A percentile compares a stretch with the other conserved stretches of the same genome.
Conservation (phyloP, 2,888 invertebrate genomes). For the Ernsta delagoae region DNA sequence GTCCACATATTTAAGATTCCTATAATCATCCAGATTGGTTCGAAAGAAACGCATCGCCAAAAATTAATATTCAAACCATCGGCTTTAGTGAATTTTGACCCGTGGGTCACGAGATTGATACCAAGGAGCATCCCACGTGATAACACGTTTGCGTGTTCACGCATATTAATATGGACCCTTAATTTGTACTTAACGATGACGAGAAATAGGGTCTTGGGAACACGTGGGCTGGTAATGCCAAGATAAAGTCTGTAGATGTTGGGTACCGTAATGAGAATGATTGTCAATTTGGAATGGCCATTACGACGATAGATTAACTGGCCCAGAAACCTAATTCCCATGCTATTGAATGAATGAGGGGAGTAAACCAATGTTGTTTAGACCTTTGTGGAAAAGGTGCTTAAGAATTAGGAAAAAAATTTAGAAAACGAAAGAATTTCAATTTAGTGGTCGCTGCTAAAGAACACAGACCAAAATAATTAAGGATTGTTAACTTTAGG, state of each 20-base stretch:
- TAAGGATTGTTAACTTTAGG: too few species aligned
- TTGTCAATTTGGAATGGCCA: conserved; percentile 2
- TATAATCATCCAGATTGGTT: conserved; percentile 35
- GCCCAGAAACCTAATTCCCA: conserved; percentile 25
- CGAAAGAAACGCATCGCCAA: conserved; percentile 36
- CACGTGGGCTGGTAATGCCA: not conserved
- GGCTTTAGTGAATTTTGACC: conserved; percentile 35
- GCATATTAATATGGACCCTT: conserved; percentile 22
- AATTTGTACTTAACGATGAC: conserved; percentile 32
- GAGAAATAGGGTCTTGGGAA: not conserved
- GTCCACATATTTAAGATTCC: conserved; percentile 31
- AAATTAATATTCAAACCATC: conserved; percentile 35
- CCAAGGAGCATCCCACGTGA: conserved; percentile 33
- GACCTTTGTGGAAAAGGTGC: too few species aligned
- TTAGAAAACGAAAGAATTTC: too few species aligned
- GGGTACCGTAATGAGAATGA: conserved; percentile 2
- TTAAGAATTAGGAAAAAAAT: too few species aligned
- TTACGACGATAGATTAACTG: not conserved
- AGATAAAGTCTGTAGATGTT: not conserved
- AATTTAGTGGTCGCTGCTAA: too few species aligned
- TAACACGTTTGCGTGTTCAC: conserved; percentile 29
- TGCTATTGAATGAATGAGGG: conserved; percentile 1
- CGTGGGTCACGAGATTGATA: conserved; percentile 37
- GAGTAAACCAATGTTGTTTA: too few species aligned
- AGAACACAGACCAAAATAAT: too few species aligned